A percentile compares a stretch with the other conserved stretches of the same genome.
phyloP scores from a whole-genome alignment of 2,888 invertebrate species.

The Zelleria hepariella region DNA sequence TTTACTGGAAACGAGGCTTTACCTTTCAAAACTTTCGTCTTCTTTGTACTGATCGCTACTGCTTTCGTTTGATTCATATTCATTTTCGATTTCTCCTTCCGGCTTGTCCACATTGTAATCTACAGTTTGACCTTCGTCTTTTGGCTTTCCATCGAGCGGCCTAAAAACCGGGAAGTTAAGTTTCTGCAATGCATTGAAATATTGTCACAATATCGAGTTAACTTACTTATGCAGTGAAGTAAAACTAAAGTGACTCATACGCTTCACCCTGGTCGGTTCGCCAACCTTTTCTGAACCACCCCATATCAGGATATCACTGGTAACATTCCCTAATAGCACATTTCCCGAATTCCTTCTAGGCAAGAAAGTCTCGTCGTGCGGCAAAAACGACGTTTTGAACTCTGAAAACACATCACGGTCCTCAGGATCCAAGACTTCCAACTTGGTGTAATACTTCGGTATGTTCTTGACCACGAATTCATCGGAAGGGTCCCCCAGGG shows the following conservation, averaged over 20 bases:
- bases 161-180: background rate
- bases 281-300: conserved; percentile 23
- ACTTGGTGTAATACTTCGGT: conserved; percentile 37
- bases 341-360: conserved; percentile 35
- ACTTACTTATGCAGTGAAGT: background rate
- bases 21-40: background rate
- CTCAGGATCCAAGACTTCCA: conserved; percentile 61
- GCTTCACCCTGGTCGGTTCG: conserved; percentile 39
- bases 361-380: conserved; percentile 63
- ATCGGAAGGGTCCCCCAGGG: background rate
- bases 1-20: no score
- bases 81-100: conserved; percentile 30
- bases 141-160: conserved; percentile 9
- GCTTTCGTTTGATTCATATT: conserved; percentile 32
- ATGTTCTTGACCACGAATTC: conserved; percentile 22
- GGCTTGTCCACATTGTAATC: conserved; percentile 20
- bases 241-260: conserved; percentile 28
- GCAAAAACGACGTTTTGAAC: conserved; percentile 75
- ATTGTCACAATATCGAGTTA: background rate
- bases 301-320: conserved; percentile 45
- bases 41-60: conserved; percentile 7
- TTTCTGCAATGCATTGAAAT: background rate
- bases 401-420: conserved; percentile 74
- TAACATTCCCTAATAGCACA: conserved; percentile 33
- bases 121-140: conserved; percentile 23